These are phyloP conservation scores for Drosophila micromelanica DNA, from an alignment of 1,140 invertebrate genomes.

Conservation along the genomic window DNA sequence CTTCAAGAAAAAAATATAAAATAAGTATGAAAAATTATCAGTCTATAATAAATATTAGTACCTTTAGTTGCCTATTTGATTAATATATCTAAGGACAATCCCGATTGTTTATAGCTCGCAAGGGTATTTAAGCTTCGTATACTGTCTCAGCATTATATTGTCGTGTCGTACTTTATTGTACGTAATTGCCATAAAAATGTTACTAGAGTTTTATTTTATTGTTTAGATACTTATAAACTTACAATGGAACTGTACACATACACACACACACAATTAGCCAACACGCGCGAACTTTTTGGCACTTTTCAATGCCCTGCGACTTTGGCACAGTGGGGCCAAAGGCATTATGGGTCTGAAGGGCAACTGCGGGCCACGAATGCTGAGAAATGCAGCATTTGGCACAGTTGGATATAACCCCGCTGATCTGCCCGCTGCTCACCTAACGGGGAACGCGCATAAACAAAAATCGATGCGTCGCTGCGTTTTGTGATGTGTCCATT, in stretches of 20 bases:
- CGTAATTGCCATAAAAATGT: constrained; percentile 59
- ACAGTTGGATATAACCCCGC: background rate
- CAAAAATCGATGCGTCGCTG: constrained; percentile 51
- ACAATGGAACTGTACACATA: constrained; percentile 8
- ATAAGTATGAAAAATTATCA: no score
- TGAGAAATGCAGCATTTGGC: constrained; percentile 35
- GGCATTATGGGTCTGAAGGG: background rate
- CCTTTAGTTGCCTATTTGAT: no score
- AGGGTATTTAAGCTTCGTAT: constrained; percentile 6
- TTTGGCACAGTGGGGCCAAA: constrained; percentile 1
- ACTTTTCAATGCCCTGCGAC: constrained; percentile 18
- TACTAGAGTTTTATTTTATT: constrained; percentile 50
- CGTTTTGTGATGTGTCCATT: constrained; percentile 46
- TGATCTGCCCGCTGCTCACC: no score
- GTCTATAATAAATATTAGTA: no score
- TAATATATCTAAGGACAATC: background rate
- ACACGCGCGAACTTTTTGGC: constrained; percentile 51
- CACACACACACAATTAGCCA: constrained; percentile 42
- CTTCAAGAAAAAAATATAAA: no score
- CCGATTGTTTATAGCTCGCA: background rate
- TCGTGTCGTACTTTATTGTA: constrained; percentile 42
- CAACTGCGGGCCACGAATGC: constrained; percentile 16
- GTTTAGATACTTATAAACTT: constrained; percentile 32
- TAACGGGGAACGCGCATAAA: constrained; percentile 21
- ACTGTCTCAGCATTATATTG: constrained; percentile 10